Conservation (phyloP, 2,113 vertebrate genomes). For the Hippocampus abdominalis region DNA sequence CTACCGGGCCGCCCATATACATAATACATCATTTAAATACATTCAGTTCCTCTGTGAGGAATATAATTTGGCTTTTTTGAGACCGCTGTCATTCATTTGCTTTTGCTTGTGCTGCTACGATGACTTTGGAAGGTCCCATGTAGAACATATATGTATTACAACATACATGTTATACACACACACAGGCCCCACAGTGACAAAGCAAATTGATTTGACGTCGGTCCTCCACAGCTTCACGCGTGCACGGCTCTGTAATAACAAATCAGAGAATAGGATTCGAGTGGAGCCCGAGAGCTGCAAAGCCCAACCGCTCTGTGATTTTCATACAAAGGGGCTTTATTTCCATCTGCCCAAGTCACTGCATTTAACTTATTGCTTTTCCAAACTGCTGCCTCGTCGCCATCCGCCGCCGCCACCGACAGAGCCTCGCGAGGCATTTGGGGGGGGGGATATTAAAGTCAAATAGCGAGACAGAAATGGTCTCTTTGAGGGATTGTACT, state of each 20-base stretch:
- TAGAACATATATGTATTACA: neutral
- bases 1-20: too few relatives aligned
- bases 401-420: neutral
- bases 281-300: slow-evolving; percentile 26
- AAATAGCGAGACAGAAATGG: slow-evolving; percentile 62
- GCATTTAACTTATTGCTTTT: slow-evolving; percentile 48
- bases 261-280: slow-evolving; percentile 39
- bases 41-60: too few relatives aligned
- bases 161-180: neutral
- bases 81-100: neutral
- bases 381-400: slow-evolving; percentile 24
- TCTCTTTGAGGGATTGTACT: slow-evolving; percentile 60
- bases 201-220: neutral
- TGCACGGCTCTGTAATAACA: slow-evolving; percentile 32
- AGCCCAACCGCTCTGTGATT: slow-evolving; percentile 49
- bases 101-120: neutral
- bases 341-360: slow-evolving; percentile 44
- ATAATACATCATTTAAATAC: too few relatives aligned
- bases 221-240: slow-evolving; percentile 11
- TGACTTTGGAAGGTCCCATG: neutral
- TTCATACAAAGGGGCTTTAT: slow-evolving; percentile 54
- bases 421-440: slow-evolving; percentile 33
- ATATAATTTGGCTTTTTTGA: neutral
- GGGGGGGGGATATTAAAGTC: slow-evolving; percentile 53
- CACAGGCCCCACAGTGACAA: neutral